Conservation (phyloP, 2,113 vertebrate genomes). For the Apodemus sylvaticus region DNA sequence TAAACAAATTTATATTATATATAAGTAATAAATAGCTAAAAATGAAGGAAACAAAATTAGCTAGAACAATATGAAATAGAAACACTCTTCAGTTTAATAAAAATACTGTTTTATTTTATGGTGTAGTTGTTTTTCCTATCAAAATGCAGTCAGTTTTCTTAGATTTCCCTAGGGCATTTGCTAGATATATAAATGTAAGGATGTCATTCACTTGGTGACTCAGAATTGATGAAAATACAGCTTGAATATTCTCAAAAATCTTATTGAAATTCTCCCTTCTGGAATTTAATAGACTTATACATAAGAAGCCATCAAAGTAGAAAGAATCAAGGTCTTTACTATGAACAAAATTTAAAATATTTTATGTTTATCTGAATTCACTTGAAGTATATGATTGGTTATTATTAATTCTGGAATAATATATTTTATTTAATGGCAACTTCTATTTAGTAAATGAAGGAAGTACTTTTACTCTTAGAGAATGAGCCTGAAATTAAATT, state of each 20-base stretch:
- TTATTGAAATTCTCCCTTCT: neutral
- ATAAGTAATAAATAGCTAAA: neutral
- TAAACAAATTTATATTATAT: neutral
- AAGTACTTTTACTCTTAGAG: neutral
- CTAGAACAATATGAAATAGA: neutral
- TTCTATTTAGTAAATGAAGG: neutral
- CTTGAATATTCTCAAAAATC: neutral
- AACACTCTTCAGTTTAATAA: neutral
- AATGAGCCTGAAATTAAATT: neutral
- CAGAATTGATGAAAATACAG: neutral
- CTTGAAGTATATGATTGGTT: neutral
- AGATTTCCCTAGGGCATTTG: neutral
- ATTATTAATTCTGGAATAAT: neutral
- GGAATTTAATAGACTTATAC: neutral
- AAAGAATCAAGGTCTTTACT: neutral
- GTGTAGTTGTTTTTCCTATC: neutral
- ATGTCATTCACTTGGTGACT: neutral
- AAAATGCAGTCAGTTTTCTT: neutral
- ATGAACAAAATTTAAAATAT: neutral
- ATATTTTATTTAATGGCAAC: neutral
- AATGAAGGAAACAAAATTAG: neutral
- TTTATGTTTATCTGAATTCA: neutral
- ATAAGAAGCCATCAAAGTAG: neutral
- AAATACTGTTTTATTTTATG: neutral
- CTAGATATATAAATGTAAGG: neutral